Conservation (phyloP, 1,140 invertebrate species). For the Drosophila tristis region DNA sequence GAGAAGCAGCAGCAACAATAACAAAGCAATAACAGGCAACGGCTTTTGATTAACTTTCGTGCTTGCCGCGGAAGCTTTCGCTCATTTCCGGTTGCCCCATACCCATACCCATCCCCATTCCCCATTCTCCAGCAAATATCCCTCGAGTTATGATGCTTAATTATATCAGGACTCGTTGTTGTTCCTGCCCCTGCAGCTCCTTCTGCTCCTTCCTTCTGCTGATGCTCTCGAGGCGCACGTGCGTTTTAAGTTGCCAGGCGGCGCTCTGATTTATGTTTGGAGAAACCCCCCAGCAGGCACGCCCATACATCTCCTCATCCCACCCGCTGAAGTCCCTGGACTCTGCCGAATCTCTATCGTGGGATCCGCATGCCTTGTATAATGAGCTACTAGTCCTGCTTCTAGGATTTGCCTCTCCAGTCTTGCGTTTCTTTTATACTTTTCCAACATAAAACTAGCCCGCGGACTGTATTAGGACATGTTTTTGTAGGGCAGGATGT, state of each 20-base stretch:
- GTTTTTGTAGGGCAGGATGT: constrained; percentile 19
- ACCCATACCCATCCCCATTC: neutral
- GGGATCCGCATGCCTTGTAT: constrained; percentile 36
- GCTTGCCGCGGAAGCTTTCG: constrained; percentile 33
- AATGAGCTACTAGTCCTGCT: constrained; percentile 31
- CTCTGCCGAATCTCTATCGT: constrained; percentile 9
- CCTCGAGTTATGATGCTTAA: constrained; percentile 70
- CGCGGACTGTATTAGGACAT: constrained; percentile 48
- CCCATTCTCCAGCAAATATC: constrained; percentile 53
- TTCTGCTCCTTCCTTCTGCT: too few species aligned
- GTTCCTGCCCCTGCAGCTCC: neutral
- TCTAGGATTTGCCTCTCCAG: constrained; percentile 3
- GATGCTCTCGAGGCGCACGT: constrained; percentile 39
- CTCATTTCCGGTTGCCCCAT: constrained; percentile 52
- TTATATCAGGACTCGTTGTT: constrained; percentile 52
- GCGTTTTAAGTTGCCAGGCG: constrained; percentile 61
- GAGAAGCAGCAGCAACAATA: constrained; percentile 29
- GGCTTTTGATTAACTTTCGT: constrained; percentile 62
- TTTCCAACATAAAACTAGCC: constrained; percentile 60
- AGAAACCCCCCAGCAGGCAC: constrained; percentile 2
- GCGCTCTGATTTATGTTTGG: constrained; percentile 53
- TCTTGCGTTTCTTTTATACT: constrained; percentile 43
- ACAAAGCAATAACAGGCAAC: constrained; percentile 16
- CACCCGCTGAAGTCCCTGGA: too few species aligned
- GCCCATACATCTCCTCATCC: neutral